These are phyloP conservation scores for Cheilosia soror DNA, from an alignment of 2,888 invertebrate species.

Conservation along the genomic window DNA sequence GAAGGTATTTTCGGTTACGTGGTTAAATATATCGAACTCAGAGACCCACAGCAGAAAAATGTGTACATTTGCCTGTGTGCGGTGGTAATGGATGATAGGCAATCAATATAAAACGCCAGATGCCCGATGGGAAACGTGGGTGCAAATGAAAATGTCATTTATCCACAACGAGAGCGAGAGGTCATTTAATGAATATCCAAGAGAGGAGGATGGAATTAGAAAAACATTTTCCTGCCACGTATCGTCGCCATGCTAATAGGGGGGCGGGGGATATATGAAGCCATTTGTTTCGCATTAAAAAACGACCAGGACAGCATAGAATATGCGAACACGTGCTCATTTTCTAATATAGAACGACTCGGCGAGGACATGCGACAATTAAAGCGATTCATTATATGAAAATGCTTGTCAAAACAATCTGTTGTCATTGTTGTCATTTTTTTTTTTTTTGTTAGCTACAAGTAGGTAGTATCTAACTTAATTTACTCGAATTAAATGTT, in stretches of 20 bases:
- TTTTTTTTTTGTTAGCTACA: too few relatives aligned
- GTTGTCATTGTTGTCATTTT: background rate
- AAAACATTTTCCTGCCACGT: constrained; percentile 29
- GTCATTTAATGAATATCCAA: constrained; percentile 38
- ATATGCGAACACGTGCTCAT: constrained; percentile 7
- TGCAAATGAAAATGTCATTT: constrained; percentile 43
- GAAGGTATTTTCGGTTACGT: constrained; percentile 65
- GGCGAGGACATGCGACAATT: constrained; percentile 31
- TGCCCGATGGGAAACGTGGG: constrained; percentile 26
- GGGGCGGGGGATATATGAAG: background rate
- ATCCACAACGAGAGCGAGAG: constrained; percentile 8
- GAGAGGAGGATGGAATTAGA: constrained; percentile 25
- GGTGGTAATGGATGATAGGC: constrained; percentile 67
- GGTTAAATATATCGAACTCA: constrained; percentile 52
- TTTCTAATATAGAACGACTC: constrained; percentile 4
- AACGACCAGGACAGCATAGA: too few relatives aligned
- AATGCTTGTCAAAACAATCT: constrained; percentile 50
- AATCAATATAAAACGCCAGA: constrained; percentile 64
- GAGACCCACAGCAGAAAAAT: background rate
- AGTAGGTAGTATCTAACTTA: background rate
- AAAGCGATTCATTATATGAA: constrained; percentile 32
- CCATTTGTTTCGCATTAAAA: background rate
- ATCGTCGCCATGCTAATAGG: background rate
- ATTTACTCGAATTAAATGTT: background rate
- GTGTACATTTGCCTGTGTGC: constrained; percentile 9